Evolutionary conservation across 2,888 invertebrate genomes (phyloP).

Genomic region (Xestoiulus laeticollis): DNA sequence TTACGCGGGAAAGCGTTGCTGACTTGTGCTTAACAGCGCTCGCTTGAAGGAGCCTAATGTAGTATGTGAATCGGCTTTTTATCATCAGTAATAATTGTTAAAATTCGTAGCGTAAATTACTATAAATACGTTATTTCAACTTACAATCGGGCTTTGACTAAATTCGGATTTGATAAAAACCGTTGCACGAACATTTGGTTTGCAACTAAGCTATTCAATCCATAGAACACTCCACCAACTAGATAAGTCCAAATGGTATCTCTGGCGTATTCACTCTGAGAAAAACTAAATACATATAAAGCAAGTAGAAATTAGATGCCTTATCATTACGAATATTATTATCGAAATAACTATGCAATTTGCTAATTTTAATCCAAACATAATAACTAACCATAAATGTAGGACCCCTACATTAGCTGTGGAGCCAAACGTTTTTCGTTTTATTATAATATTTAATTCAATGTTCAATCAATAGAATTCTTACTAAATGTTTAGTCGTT

Average conservation of each 20-base stretch:
- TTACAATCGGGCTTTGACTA: background rate
- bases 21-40: too few species aligned
- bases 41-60: too few species aligned
- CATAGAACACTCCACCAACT: constrained; percentile 31
- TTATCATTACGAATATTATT: background rate
- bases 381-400: too few species aligned
- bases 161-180: constrained; percentile 46
- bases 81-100: background rate
- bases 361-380: too few species aligned
- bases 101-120: too few species aligned
- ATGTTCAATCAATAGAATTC: background rate
- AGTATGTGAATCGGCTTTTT: too few species aligned
- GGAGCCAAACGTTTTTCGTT: too few species aligned
- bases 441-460: too few species aligned
- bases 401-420: too few species aligned
- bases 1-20: too few species aligned
- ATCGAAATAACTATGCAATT: too few species aligned
- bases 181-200: constrained; percentile 51
- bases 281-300: background rate
- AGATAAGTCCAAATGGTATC: constrained; percentile 50
- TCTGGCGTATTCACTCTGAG: background rate
- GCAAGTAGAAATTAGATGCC: background rate
- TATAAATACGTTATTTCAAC: too few species aligned
- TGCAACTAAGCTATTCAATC: background rate
- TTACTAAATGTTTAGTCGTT: constrained; percentile 60